Conservation (phyloP, 2,888 invertebrate genomes). For the Prenolepis imparis region DNA sequence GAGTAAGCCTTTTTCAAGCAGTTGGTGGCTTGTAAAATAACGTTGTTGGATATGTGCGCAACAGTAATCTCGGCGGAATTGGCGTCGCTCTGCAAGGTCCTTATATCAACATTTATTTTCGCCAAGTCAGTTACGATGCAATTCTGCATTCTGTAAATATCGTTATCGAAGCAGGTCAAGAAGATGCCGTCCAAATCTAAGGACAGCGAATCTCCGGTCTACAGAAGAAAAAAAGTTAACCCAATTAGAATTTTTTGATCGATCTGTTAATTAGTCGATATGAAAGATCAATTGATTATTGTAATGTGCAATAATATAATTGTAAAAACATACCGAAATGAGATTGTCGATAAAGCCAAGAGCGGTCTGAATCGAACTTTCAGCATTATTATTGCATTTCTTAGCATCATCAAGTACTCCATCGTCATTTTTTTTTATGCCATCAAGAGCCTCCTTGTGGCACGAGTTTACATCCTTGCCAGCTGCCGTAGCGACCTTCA, state of each 20-base stretch:
- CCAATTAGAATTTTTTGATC: background rate
- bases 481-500: background rate
- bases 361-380: background rate
- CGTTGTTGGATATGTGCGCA: background rate
- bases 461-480: background rate
- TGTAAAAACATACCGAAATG: background rate
- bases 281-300: background rate
- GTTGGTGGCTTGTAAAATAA: background rate
- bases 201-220: background rate
- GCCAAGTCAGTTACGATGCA: background rate
- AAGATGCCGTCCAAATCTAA: background rate
- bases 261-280: constrained; percentile 9
- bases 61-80: background rate
- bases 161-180: background rate
- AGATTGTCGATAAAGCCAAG: constrained; percentile 22
- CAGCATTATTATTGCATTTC: background rate
- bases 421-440: background rate
- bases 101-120: background rate
- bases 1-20: background rate
- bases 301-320: background rate
- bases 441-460: background rate
- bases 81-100: background rate
- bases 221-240: background rate
- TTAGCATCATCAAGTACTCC: background rate
- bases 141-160: background rate